phyloP scores from a whole-genome alignment of 1,140 invertebrate species.

The Liolophura sinensis region DNA sequence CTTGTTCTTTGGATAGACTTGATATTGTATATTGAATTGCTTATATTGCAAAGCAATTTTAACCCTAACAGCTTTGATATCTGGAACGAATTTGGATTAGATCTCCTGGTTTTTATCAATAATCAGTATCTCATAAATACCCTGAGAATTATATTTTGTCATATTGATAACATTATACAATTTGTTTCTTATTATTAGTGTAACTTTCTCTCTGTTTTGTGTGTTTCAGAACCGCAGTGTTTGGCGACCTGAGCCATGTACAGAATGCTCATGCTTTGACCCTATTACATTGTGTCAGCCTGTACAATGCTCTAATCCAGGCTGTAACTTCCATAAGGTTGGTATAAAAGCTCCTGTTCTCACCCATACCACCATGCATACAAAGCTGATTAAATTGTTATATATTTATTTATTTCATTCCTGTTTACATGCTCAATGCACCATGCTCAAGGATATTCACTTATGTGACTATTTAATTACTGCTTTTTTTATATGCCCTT shows the following conservation, averaged over 20 bases:
- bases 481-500: too few species aligned
- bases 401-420: background rate
- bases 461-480: too few species aligned
- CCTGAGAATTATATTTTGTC: too few species aligned
- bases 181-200: too few species aligned
- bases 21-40: too few species aligned
- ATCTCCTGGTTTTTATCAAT: too few species aligned
- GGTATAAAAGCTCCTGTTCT: background rate
- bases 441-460: background rate
- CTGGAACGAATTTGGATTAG: too few species aligned
- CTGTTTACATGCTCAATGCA: background rate
- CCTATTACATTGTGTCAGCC: slow-evolving; percentile 34
- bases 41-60: too few species aligned
- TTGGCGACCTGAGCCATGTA: slow-evolving; percentile 32
- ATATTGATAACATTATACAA: too few species aligned
- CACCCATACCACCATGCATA: background rate
- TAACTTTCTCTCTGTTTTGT: slow-evolving; percentile 5
- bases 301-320: slow-evolving; percentile 29
- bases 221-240: slow-evolving; percentile 30
- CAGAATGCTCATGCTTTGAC: slow-evolving; percentile 31
- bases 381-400: background rate
- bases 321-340: slow-evolving; percentile 32
- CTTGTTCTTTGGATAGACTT: too few species aligned
- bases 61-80: too few species aligned
- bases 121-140: too few species aligned